Evolutionary conservation across 2,113 vertebrate species (phyloP), one percentile per base, ranked within the genome.

Genomic region (Lynx canadensis): DNA sequence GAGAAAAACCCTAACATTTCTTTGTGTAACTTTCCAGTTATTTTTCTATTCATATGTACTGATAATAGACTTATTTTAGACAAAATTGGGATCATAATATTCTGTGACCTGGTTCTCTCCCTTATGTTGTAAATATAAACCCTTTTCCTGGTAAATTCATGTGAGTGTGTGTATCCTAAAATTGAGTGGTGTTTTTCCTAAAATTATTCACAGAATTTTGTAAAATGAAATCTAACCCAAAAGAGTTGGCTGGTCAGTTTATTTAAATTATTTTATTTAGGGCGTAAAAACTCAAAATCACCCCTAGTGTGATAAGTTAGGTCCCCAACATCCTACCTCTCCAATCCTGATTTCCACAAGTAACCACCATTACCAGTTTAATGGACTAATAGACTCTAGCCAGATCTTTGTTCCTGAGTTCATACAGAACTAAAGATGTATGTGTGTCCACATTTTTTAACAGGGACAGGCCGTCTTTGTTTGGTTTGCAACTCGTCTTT

Each of bases 201-300:
- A 95, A 95, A 96, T 73, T 66, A 60, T 5, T 88, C 41, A 79
- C 11, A 45, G 71, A 69, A 96, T 60, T 83, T 74, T 80, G 38
- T 50, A 65, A 83, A 91, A 96, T 79, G 55, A 78, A 95, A 55
- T 78, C 50, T 80, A 86, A 81, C 57, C 52, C 45, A 12, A 80
- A 91, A 91, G 25, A 79, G 69, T 36, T 3, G 48, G 10, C 33
- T 63, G 57, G 1, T 71, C 31, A 6, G 33, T 60, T 73, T 29
- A 76, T 89, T 89, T 83, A 84, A 45, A 76, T 10, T 33, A 1
- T 45, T 69, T 68, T 45, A 45, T 29, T 74, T 66, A 41, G 55
- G n/a, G 15, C 16, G 21, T 33, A n/a, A 31, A 74, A 87, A 71
- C 6, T 60, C 12, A 14, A 48, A 84, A n/a, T 48, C 38, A 73